Conservation (phyloP, 2,888 invertebrate genomes). For the Catocala fraxini region DNA sequence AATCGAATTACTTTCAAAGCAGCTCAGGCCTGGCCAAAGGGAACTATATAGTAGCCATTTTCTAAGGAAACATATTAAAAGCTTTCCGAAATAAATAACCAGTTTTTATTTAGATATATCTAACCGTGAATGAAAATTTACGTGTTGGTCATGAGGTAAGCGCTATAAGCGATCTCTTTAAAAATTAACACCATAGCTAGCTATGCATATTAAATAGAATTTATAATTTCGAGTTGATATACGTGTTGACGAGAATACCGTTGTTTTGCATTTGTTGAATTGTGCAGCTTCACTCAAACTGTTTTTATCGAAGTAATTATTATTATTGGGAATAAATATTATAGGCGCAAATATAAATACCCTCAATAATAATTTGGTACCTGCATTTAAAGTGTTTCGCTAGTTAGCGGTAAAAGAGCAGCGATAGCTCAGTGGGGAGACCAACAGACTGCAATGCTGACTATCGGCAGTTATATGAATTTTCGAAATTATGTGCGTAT, state of each 20-base stretch:
- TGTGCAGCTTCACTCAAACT: too few species aligned
- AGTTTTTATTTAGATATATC: background rate
- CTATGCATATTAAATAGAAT: background rate
- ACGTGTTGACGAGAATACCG: background rate
- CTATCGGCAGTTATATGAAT: too few species aligned
- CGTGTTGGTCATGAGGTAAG: background rate
- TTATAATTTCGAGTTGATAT: background rate
- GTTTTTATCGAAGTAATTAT: too few species aligned
- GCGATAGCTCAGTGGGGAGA: too few species aligned
- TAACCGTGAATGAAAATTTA: background rate
- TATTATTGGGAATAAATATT: too few species aligned
- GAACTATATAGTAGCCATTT: background rate
- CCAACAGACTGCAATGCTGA: too few species aligned
- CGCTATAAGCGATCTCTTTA: background rate
- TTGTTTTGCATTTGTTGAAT: too few species aligned
- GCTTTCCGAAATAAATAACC: conserved; percentile 7
- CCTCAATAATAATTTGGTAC: too few species aligned
- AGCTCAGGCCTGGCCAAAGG: background rate
- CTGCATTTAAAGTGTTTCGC: too few species aligned
- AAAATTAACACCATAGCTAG: conserved; percentile 1
- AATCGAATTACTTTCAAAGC: background rate
- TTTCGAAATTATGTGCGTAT: too few species aligned
- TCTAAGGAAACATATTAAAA: background rate
- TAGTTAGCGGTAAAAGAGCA: too few species aligned
- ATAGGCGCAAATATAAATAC: too few species aligned